Evolutionary conservation across 2,113 vertebrate species (phyloP).

Genomic region (Salminus brasiliensis): DNA sequence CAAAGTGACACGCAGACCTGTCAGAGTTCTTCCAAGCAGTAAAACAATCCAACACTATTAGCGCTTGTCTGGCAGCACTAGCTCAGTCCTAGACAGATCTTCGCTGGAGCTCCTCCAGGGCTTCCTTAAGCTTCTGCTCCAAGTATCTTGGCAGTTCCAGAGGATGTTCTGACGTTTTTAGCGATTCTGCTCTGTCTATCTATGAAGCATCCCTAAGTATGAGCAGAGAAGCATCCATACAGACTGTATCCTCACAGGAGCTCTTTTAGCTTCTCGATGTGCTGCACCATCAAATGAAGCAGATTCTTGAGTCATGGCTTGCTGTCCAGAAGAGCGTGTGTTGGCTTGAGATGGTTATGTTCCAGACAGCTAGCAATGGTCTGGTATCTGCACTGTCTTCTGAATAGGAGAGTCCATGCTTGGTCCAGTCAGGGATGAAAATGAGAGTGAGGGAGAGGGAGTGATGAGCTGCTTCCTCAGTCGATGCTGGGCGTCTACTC

Average conservation of each 20-base stretch:
- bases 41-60: too few relatives aligned
- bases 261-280: neutral
- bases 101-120: neutral
- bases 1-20: neutral
- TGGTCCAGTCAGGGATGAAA: neutral
- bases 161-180: conserved; percentile 11
- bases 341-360: neutral
- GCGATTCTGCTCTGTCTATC: neutral
- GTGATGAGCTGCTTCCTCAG: conserved; percentile 63
- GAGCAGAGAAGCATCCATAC: neutral
- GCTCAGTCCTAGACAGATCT: neutral
- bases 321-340: conserved; percentile 11
- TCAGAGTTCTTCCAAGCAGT: neutral
- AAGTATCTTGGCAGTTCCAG: neutral
- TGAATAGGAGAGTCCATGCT: neutral
- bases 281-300: conserved; percentile 1
- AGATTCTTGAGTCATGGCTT: neutral
- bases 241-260: neutral
- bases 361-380: neutral
- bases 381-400: neutral
- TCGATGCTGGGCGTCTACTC: conserved; percentile 67
- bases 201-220: conserved; percentile 6
- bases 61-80: neutral
- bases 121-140: neutral
- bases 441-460: conserved; percentile 19